Base-by-base conservation (phyloP, 23 tunicate species). In the Styela plicata region DNA sequence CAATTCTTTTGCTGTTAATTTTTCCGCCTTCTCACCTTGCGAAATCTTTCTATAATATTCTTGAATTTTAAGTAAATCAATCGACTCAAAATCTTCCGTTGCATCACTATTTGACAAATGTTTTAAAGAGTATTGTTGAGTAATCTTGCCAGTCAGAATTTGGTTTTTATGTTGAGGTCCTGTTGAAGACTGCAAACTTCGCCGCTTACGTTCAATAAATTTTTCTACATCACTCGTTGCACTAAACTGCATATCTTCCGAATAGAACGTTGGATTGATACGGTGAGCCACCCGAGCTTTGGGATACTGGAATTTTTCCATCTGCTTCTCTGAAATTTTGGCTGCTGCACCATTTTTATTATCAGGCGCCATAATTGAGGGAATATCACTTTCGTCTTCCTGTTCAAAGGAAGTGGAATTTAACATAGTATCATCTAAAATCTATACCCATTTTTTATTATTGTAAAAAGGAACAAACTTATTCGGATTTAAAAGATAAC, bases 21-120 rank as follows among this genome's bases (percentile, higher is more conserved):
- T 25, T 27, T 16, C 16, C 19, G 16, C 71, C 13, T 13, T 18
- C 13, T 67, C 71, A 25, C 71, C 71, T 67, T 27, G 31, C 16
- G 30, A 25, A 16, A 67, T 67, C 22, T 67, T 67, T 1, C 24
- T 29, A 18, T 27, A 67, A 67, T 25, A 24, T 22, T 22, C 31
- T 67, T 67, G 71, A 67, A 67, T 67, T 25, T 67, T 29, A 67
- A 67, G n/a, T 24, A 67, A 67, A 29, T 67, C 31, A 0, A 67
- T 67, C 18, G 31, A 67, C 30, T 67, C 71, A 25, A 18, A 44
- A 44, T 44, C 13, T 13, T 44, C 57, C 57, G 10, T 13, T 44
- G 7, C 13, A 13, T 44, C 57, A 44, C 13, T 44, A 5, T 7
- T 13, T 44, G 13, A 5, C 13, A 5, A 5, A 5, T 44, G 57